These are phyloP conservation scores for Drosophila infuscata DNA, from an alignment of 2,888 invertebrate species.

Conservation along the genomic window DNA sequence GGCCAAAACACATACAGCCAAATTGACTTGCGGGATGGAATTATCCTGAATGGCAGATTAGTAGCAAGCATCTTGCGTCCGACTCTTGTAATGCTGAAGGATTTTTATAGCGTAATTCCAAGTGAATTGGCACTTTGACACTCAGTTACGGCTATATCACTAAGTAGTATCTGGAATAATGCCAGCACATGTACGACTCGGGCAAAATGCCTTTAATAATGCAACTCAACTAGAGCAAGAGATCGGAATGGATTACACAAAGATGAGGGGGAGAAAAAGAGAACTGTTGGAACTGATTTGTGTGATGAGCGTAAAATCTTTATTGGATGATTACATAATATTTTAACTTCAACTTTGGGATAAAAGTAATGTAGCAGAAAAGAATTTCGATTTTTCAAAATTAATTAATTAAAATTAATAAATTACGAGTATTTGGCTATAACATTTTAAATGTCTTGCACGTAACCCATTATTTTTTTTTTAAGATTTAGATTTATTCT, in stretches of 20 bases:
- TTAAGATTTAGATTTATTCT: neutral
- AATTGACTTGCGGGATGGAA: slow-evolving; percentile 62
- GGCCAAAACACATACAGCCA: slow-evolving; percentile 51
- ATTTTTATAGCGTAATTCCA: slow-evolving; percentile 74
- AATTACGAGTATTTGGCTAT: slow-evolving; percentile 3
- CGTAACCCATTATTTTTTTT: slow-evolving; percentile 22
- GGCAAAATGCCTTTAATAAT: slow-evolving; percentile 47
- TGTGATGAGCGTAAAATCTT: neutral
- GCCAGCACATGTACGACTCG: slow-evolving; percentile 51
- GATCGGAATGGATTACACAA: neutral
- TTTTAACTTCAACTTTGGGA: neutral
- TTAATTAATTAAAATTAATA: neutral
- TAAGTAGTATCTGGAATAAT: slow-evolving; percentile 39
- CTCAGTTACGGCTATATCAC: slow-evolving; percentile 9
- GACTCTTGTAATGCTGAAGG: slow-evolving; percentile 65
- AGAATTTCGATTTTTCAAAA: neutral
- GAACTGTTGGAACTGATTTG: neutral
- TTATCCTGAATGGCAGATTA: slow-evolving; percentile 73
- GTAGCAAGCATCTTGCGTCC: slow-evolving; percentile 47
- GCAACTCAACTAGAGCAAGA: neutral
- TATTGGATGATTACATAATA: neutral
- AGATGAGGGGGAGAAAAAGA: neutral
- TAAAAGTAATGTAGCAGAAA: neutral
- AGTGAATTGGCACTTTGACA: slow-evolving; percentile 62
- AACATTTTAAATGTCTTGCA: slow-evolving; percentile 4